A percentile compares a stretch with the other conserved stretches of the same genome.
Conservation (phyloP, 1,140 invertebrate species). For the Diploscapter pachys region DNA sequence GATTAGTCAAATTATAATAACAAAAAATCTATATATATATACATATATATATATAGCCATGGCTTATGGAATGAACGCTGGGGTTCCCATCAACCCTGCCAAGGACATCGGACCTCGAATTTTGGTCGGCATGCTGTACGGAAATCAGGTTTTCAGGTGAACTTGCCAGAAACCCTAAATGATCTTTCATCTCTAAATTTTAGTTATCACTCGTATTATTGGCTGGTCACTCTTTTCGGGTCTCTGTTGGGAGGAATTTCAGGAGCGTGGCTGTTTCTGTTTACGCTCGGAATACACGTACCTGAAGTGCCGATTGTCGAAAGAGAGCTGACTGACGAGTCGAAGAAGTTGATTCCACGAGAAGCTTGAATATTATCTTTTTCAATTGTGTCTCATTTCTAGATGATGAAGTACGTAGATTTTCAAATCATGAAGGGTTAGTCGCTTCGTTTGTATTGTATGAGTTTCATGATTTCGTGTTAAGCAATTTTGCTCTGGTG, state of each 20-base stretch:
- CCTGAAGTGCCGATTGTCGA: conserved; percentile 8
- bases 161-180: neutral
- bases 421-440: too few species aligned
- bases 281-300: conserved; percentile 36
- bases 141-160: conserved; percentile 21
- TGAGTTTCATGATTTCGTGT: too few species aligned
- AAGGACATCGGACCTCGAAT: conserved; percentile 41
- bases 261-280: conserved; percentile 37
- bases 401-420: too few species aligned
- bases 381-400: too few species aligned
- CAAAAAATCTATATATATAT: neutral
- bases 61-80: conserved; percentile 27
- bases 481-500: too few species aligned
- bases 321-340: too few species aligned
- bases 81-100: conserved; percentile 41
- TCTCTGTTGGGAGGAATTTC: conserved; percentile 31
- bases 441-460: too few species aligned
- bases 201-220: conserved; percentile 29
- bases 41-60: neutral
- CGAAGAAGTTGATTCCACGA: too few species aligned
- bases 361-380: too few species aligned
- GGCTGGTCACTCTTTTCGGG: conserved; percentile 36
- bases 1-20: neutral
- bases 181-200: neutral
- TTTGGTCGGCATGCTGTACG: conserved; percentile 35